Percentiles rank a stretch among this genome's conserved stretches.
These are phyloP conservation scores for Dryobates pubescens DNA, from an alignment of 2,797 vertebrate species.

Conservation along the genomic window DNA sequence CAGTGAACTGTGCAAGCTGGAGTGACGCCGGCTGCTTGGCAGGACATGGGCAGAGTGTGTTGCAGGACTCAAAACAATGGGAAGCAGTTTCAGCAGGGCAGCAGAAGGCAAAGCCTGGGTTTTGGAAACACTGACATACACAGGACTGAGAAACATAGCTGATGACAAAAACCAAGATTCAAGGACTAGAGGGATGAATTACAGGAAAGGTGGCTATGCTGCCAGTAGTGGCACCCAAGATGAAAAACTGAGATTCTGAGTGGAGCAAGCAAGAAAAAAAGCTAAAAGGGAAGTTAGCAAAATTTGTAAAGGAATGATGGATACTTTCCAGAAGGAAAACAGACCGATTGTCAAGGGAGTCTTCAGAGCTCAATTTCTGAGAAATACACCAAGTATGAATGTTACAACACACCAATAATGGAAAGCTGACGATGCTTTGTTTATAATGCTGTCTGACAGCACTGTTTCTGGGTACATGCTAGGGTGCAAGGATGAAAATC, in stretches of 20 bases:
- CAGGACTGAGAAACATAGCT: neutral
- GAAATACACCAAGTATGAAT: neutral
- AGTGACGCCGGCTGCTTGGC: neutral
- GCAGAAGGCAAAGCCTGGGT: neutral
- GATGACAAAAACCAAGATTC: neutral
- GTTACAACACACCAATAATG: neutral
- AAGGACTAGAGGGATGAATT: neutral
- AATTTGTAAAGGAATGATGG: neutral
- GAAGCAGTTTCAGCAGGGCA: neutral
- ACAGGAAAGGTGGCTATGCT: neutral
- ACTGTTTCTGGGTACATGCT: neutral
- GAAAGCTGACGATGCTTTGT: neutral
- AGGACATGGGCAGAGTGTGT: neutral
- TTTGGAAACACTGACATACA: neutral
- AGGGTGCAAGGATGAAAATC: neutral
- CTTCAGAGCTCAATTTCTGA: conserved; percentile 2
- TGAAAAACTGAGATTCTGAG: neutral
- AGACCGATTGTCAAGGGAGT: neutral
- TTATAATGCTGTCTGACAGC: neutral
- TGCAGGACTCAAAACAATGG: neutral
- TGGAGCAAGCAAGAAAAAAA: neutral
- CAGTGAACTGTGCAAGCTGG: accelerated
- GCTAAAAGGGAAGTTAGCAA: neutral
- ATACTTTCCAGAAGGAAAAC: neutral
- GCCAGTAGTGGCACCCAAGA: neutral